Evolutionary conservation across 1,140 invertebrate species (phyloP).

Genomic region (Elymnias hypermnestra): DNA sequence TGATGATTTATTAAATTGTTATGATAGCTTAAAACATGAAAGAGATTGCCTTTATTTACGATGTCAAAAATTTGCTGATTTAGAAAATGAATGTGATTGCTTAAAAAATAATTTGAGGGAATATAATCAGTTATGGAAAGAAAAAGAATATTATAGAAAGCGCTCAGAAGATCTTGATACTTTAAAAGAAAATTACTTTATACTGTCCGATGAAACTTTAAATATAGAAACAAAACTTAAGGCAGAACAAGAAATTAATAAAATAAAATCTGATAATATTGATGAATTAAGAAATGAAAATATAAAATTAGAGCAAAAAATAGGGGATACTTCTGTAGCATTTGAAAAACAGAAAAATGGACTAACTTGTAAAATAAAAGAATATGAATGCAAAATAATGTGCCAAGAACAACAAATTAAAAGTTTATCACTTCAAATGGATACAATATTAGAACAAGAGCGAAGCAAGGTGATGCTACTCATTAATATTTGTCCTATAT

Average conservation of each 20-base stretch:
- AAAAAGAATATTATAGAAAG: constrained; percentile 57
- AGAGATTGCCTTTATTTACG: constrained; percentile 39
- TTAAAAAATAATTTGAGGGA: constrained; percentile 45
- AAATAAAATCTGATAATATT: constrained; percentile 42
- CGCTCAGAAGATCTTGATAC: constrained; percentile 53
- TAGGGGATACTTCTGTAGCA: constrained; percentile 40
- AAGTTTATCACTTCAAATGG: constrained; percentile 51
- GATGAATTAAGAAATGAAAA: constrained; percentile 53
- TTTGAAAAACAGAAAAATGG: constrained; percentile 60
- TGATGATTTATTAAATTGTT: constrained; percentile 50
- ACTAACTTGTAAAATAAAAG: constrained; percentile 55
- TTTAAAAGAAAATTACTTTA: constrained; percentile 55
- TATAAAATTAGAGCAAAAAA: constrained; percentile 46
- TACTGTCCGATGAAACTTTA: constrained; percentile 53
- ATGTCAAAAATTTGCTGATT: constrained; percentile 47
- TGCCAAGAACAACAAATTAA: constrained; percentile 66
- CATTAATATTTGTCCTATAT: constrained; percentile 3
- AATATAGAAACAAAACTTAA: constrained; percentile 55
- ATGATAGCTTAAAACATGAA: constrained; percentile 59
- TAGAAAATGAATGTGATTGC: constrained; percentile 49
- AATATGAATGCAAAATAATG: constrained; percentile 61
- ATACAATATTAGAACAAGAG: constrained; percentile 45
- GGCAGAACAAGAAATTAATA: constrained; percentile 57
- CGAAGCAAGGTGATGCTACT: constrained; percentile 31
- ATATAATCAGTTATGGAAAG: constrained; percentile 55